Conservation (phyloP, 2,797 vertebrate species). For the Sparus aurata region DNA sequence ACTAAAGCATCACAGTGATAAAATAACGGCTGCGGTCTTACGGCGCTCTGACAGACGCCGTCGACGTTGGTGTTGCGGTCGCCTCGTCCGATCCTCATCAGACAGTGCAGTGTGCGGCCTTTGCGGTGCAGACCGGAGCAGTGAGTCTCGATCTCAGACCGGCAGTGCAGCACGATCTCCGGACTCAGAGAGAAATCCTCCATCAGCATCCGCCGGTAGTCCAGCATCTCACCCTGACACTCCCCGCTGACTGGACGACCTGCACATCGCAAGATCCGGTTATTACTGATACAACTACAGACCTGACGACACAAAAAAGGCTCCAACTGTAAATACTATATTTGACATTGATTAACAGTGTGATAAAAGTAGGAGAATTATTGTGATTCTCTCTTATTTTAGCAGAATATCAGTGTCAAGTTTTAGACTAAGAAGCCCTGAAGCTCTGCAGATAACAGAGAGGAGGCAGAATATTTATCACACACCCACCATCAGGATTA, state of each 20-base stretch:
- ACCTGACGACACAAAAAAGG: not conserved
- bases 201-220: constrained; percentile 97
- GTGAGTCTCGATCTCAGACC: constrained; percentile 93
- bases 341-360: not conserved
- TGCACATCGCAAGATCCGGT: not conserved
- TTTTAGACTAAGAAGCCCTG: no score
- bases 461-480: no score
- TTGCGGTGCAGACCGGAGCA: constrained; percentile 95
- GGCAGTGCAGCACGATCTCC: constrained; percentile 95
- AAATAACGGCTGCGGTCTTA: constrained; percentile 73
- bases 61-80: constrained; percentile 91
- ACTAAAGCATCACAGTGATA: not conserved
- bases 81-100: constrained; percentile 91
- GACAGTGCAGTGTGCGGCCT: constrained; percentile 94
- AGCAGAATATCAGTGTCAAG: no score
- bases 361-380: no score
- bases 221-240: constrained; percentile 95
- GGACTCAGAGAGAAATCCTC: constrained; percentile 97
- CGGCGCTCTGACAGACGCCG: constrained; percentile 91
- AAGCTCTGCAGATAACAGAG: no score
- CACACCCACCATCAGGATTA: no score
- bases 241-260: constrained; percentile 79
- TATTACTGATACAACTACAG: not conserved
- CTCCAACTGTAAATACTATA: not conserved
- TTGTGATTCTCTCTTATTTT: no score